Base-by-base conservation (phyloP, 2,888 invertebrate species). In the Yponomeuta malinellus region DNA sequence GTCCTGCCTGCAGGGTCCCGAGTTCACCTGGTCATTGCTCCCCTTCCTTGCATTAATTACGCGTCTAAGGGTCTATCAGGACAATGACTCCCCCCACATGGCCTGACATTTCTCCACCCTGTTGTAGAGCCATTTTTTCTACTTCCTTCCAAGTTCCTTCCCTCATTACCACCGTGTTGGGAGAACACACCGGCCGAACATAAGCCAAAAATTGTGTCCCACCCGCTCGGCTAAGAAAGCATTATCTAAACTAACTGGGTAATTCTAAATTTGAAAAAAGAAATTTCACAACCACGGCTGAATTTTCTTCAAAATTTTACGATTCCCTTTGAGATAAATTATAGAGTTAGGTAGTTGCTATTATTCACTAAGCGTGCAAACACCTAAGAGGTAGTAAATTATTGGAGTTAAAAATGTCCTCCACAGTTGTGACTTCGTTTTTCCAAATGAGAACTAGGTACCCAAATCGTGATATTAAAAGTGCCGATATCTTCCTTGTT, bases 61-160 rank as follows among this genome's bases (percentile, higher is more conserved):
- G 89, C 88, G 89, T 89, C 79, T 78, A 81, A 81, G 80, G 80
- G 72, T 71, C 72, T 64, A 10, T 64, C 33, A 31, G 79, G 80
- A 88, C 88, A 89, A 89, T 83, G 80, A 84, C 75, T 80, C 88
- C 88, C 88, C 85, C 82, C 90, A 89, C 85, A 90, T 88, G 88
- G 85, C 84, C 83, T 88, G 89, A 73, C 74, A 75, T 75, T 75
- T 74, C 73, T 72, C 70, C 72, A 73, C 74, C 88, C 87, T 79
- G 78, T 78, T 71, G 52, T 59, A 15, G 52, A 15, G 15, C 15
- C 15, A 73, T 86, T 85, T 86, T 85, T 83, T 81, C 73, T 73
- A 85, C 83, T 87, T 88, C 87, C 87, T 88, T 82, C 81, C 82
- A 81, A 85, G 82, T 87, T 88, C 87, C 87, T 88, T 82, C 81